These are phyloP conservation scores for Potamarius usumacintae DNA, from an alignment of 2,113 vertebrate genomes.

Conservation along the genomic window DNA sequence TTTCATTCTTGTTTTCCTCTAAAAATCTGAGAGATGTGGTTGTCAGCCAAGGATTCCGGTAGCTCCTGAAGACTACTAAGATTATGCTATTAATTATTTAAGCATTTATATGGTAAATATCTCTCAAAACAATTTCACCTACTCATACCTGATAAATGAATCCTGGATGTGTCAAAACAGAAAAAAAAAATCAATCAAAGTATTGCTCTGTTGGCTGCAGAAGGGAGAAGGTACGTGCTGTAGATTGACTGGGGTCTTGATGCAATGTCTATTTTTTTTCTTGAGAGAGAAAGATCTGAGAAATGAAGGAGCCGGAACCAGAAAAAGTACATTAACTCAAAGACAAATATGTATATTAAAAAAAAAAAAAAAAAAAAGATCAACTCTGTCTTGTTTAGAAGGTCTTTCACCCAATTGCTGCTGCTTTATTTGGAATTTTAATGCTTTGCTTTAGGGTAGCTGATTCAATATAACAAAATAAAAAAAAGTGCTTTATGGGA, in stretches of 20 bases:
- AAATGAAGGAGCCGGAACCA: not conserved
- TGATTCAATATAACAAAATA: slow-evolving; percentile 41
- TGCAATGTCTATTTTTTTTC: not conserved
- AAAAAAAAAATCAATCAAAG: not conserved
- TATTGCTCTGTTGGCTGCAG: not conserved
- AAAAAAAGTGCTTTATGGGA: slow-evolving; percentile 54
- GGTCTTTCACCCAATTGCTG: slow-evolving; percentile 49
- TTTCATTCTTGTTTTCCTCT: not conserved
- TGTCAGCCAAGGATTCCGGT: not conserved
- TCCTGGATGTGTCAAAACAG: not conserved
- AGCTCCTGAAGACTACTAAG: not conserved
- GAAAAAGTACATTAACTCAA: not conserved
- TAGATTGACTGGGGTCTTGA: not conserved
- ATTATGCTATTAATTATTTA: not conserved
- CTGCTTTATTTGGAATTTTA: slow-evolving; percentile 60
- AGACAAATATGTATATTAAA: slow-evolving; percentile 50
- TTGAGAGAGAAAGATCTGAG: not conserved
- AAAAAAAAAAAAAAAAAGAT: slow-evolving; percentile 27
- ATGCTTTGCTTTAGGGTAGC: slow-evolving; percentile 57
- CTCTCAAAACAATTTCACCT: not conserved
- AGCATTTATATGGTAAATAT: not conserved
- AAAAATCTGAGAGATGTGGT: not conserved
- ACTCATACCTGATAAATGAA: not conserved
- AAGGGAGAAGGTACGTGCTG: not conserved
- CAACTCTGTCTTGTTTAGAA: slow-evolving; percentile 34